Evolutionary conservation across 2,797 vertebrate species (phyloP), one percentile per base, ranked within the genome.

Genomic region (Microchirus variegatus): DNA sequence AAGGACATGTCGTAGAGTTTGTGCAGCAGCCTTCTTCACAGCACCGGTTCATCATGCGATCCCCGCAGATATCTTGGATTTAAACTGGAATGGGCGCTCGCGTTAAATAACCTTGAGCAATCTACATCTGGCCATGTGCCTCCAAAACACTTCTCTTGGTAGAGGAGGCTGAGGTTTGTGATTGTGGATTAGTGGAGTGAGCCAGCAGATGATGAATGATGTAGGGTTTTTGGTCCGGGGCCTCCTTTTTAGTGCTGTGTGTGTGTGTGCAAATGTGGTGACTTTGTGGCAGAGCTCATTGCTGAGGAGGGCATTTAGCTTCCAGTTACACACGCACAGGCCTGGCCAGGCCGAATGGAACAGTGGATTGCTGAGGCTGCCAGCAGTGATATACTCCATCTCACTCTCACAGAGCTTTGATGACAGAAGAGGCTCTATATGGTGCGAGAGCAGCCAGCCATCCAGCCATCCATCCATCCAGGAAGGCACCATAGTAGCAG

Each of bases 141-240:
- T 64, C 41, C 63, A 83, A 68, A 85, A 85, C 77, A 80, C 85
- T 86, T 83, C 75, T 62, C 76, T 67, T 61, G 55, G 71, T 62
- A 22, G 76, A 81, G 71, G 72, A 80, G 65, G 42, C 65, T 86
- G 84, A 80, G 85, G 84, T 87, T 83, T 84, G 83, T 62, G 78
- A 88, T 78, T 86, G 75, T 62, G 78, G 83, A 88, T 87, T 82
- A 81, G 74, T 43, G 51, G 65, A 63, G 69, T 53, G 70, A 80
- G 84, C 81, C 84, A 83, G 67, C 59, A 73, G 66, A 88, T 90
- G 89, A 91, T 86, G 86, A 90, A 91, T 67, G 87, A 87, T 80
- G 64, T 73, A 72, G 78, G 72, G 71, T 87, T 91, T 91, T 89
- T 48, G 54, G 69, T 74, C 18, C 10, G 69, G 54, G 79, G 83